Base-by-base conservation (phyloP, 2,888 invertebrate species). In the Ornithoptera priamus region DNA sequence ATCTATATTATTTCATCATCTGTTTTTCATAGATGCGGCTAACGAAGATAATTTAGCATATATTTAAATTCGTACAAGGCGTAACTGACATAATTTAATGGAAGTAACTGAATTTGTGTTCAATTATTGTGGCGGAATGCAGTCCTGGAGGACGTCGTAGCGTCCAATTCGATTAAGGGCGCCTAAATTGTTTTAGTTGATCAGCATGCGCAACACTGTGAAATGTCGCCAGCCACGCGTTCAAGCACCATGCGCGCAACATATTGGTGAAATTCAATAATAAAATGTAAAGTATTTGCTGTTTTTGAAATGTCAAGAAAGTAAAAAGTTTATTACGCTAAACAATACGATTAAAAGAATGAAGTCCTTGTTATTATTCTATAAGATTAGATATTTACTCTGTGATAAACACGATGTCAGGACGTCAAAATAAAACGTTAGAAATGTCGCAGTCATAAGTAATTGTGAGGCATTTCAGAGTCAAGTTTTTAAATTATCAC, bases 141-240 rank as follows among this genome's bases (percentile, higher is more conserved):
- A 81, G 81, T 76, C 75, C 76, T 75, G 79, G 76, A 77, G 79
- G 76, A 75, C 81, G 81, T 78, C 82, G 83, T 77, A 74, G 76
- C 78, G 71, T 71, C 72, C 77, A 81, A 90, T 86, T 87, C 81
- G 80, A 89, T 90, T 89, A 89, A 71, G 22, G 79, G 79, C 82
- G 78, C 77, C 83, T 83, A 89, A 90, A 90, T 90, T 90, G 89
- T 88, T 90, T 90, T 88, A 89, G 81, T 81, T 81, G 85, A 86
- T 85, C 84, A 81, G 78, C 77, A 75, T 69, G 65, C 65, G 59
- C 67, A 60, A 61, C 57, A 61, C 61, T 57, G 70, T 57, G 46
- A 30, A 60, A 30, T n/a, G 22, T 10, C 62, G n/a, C 46, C 64
- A 71, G 46, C 56, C 61, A 67, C 64, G 58, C 64, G 61, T 62